phyloP scores from a whole-genome alignment of 2,888 invertebrate genomes.

The Eupithecia pulchellata region DNA sequence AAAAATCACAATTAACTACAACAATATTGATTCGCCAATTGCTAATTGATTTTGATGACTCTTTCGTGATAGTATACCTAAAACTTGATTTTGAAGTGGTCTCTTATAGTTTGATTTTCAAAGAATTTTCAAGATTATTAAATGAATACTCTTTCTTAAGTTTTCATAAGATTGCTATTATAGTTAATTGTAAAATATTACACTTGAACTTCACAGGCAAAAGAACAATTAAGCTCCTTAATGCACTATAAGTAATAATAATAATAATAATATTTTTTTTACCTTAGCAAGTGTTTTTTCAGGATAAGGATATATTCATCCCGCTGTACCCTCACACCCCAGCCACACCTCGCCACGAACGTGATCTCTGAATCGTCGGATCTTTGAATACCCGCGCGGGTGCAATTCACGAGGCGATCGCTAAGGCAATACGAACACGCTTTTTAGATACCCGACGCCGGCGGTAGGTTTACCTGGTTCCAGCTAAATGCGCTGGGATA shows the following conservation, averaged over 20 bases:
- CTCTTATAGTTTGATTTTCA: no score
- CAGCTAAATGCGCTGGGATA: neutral
- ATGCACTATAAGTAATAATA: no score
- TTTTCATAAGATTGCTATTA: no score
- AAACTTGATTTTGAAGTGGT: no score
- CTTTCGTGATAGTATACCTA: no score
- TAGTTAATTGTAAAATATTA: neutral
- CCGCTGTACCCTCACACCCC: conserved; percentile 42
- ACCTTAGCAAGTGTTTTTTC: neutral
- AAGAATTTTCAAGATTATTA: no score
- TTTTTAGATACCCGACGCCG: conserved; percentile 61
- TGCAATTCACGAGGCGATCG: conserved; percentile 77
- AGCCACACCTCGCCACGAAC: conserved; percentile 55
- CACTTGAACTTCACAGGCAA: neutral
- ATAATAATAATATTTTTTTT: no score
- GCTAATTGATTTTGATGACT: no score
- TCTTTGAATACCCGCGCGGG: conserved; percentile 79
- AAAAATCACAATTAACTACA: no score
- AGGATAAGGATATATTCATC: neutral
- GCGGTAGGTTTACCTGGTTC: conserved; percentile 53
- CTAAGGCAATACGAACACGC: conserved; percentile 70
- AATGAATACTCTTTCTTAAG: no score
- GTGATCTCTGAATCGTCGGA: conserved; percentile 79
- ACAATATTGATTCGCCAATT: no score
- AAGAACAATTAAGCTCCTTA: neutral